Evolutionary conservation across 2,113 vertebrate genomes (phyloP).

Genomic region (Spea bombifrons): DNA sequence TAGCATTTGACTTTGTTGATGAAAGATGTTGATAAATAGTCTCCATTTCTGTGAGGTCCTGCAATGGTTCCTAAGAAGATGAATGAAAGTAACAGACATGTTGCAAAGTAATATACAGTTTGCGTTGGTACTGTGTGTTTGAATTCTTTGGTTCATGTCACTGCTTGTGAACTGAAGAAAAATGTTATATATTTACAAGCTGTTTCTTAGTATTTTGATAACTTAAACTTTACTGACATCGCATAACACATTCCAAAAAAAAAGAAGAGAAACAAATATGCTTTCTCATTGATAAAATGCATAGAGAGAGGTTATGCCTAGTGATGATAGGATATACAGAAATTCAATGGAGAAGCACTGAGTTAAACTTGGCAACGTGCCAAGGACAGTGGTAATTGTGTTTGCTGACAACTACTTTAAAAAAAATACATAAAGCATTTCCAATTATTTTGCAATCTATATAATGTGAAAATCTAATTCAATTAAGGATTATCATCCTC

Average conservation of each 20-base stretch:
- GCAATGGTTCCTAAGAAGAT: no score
- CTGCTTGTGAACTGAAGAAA: not conserved
- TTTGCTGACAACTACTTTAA: conserved; percentile 8
- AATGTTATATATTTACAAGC: conserved; percentile 1
- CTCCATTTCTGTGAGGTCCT: not conserved
- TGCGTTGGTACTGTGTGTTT: not conserved
- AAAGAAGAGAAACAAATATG: not conserved
- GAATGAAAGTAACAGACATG: no score
- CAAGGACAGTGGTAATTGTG: not conserved
- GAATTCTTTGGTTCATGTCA: conserved; percentile 14
- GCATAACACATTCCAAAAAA: not conserved
- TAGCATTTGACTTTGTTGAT: not conserved
- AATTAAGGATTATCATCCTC: no score
- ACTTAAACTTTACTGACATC: not conserved
- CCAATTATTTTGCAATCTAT: not conserved
- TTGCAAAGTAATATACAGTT: not conserved
- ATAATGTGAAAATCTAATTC: not conserved
- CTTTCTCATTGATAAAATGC: not conserved
- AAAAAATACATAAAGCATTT: not conserved
- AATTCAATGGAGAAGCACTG: not conserved
- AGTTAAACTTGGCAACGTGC: not conserved
- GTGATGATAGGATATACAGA: not conserved
- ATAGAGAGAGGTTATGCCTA: not conserved
- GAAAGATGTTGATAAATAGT: not conserved
- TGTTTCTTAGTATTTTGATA: not conserved